These are phyloP conservation scores for Fissipunctia ypsillon DNA, from an alignment of 2,888 invertebrate genomes.

Conservation along the genomic window DNA sequence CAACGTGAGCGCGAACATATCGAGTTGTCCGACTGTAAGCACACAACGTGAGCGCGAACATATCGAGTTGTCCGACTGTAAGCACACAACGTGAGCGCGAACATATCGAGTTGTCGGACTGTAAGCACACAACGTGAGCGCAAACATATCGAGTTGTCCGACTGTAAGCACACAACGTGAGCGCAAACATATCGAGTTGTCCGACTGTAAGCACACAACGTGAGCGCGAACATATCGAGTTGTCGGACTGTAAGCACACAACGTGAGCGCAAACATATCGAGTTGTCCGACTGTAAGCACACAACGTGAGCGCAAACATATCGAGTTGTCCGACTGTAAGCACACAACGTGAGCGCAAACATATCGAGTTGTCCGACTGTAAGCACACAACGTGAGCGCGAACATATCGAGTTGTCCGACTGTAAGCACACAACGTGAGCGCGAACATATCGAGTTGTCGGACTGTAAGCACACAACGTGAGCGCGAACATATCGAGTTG, in stretches of 20 bases:
- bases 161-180: not conserved
- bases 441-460: slow-evolving; percentile 5
- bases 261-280: slow-evolving; percentile 1
- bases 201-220: not conserved
- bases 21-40: not conserved
- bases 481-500: slow-evolving; percentile 3
- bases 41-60: not conserved
- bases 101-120: slow-evolving; percentile 5
- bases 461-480: not conserved
- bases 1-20: slow-evolving; percentile 1
- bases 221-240: not conserved
- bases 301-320: not conserved
- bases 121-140: not conserved
- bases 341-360: not conserved
- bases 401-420: slow-evolving; percentile 6
- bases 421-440: not conserved
- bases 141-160: slow-evolving; percentile 5
- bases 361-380: slow-evolving; percentile 1
- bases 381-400: not conserved
- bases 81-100: not conserved
- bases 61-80: slow-evolving; percentile 1
- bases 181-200: slow-evolving; percentile 7
- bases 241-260: not conserved
- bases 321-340: not conserved
- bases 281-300: not conserved